A percentile compares a stretch with the other conserved stretches of the same genome.
Evolutionary conservation across 2,113 vertebrate species (phyloP).

Genomic region (Delphinus delphis): DNA sequence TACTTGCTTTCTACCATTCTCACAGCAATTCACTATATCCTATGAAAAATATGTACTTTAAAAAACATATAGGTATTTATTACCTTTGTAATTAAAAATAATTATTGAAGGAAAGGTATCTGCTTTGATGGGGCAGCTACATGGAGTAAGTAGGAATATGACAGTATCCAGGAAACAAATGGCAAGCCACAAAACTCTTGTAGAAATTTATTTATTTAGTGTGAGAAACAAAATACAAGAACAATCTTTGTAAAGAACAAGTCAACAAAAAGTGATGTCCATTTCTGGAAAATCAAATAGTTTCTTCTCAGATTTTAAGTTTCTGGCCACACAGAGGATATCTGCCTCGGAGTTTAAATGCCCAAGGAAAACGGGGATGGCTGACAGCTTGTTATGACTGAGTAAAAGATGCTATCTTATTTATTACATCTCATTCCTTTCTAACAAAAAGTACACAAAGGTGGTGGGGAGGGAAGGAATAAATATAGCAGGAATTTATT

Average conservation of each 20-base stretch:
- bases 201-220: conserved; percentile 68
- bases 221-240: conserved; percentile 56
- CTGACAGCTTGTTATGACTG: neutral
- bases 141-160: neutral
- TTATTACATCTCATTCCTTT: neutral
- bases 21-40: neutral
- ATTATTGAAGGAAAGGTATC: neutral
- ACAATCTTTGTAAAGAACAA: conserved; percentile 38
- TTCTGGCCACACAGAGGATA: neutral
- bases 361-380: neutral
- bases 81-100: conserved; percentile 26
- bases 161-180: conserved; percentile 6
- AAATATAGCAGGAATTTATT: conserved; percentile 20
- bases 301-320: conserved; percentile 27
- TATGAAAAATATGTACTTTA: neutral
- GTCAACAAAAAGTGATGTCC: neutral
- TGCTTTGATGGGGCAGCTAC: neutral
- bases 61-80: neutral
- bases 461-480: neutral
- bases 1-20: conserved; percentile 12
- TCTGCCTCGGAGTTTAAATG: neutral
- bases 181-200: neutral
- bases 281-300: conserved; percentile 22
- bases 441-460: neutral
- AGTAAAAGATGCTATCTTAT: neutral